These are phyloP conservation scores for Lasaia peninsularis DNA, from an alignment of 1,140 invertebrate species.

Conservation along the genomic window DNA sequence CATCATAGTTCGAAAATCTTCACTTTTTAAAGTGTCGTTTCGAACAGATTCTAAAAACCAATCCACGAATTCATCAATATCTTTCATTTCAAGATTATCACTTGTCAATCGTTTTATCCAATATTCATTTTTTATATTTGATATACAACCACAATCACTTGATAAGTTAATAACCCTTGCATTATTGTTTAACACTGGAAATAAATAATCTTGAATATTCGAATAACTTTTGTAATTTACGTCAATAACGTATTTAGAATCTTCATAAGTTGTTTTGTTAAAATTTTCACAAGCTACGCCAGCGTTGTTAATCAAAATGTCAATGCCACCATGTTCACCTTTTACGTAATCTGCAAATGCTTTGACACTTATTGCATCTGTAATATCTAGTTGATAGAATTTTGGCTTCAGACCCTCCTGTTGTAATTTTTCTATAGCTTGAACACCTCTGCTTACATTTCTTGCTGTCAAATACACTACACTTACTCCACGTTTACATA, in stretches of 20 bases:
- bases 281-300: slow-evolving; percentile 81
- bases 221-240: slow-evolving; percentile 83
- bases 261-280: slow-evolving; percentile 78
- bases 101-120: slow-evolving; percentile 38
- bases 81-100: slow-evolving; percentile 68
- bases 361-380: slow-evolving; percentile 77
- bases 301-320: slow-evolving; percentile 90
- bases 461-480: slow-evolving; percentile 80
- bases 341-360: slow-evolving; percentile 78
- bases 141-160: slow-evolving; percentile 80
- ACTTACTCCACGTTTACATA: slow-evolving; percentile 79
- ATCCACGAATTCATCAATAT: slow-evolving; percentile 63
- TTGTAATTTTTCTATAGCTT: slow-evolving; percentile 76
- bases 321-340: slow-evolving; percentile 82
- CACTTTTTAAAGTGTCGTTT: slow-evolving; percentile 24
- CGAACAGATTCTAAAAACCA: slow-evolving; percentile 34
- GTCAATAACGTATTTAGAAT: slow-evolving; percentile 81
- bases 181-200: slow-evolving; percentile 81
- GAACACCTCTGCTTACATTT: slow-evolving; percentile 72
- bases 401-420: slow-evolving; percentile 68
- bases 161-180: slow-evolving; percentile 86
- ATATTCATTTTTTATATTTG: slow-evolving; percentile 66
- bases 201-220: slow-evolving; percentile 79
- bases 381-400: slow-evolving; percentile 81
- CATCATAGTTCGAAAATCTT: slow-evolving; percentile 28